Evolutionary conservation across 2,113 vertebrate species (phyloP).

Genomic region (Xyliphius kryptos): DNA sequence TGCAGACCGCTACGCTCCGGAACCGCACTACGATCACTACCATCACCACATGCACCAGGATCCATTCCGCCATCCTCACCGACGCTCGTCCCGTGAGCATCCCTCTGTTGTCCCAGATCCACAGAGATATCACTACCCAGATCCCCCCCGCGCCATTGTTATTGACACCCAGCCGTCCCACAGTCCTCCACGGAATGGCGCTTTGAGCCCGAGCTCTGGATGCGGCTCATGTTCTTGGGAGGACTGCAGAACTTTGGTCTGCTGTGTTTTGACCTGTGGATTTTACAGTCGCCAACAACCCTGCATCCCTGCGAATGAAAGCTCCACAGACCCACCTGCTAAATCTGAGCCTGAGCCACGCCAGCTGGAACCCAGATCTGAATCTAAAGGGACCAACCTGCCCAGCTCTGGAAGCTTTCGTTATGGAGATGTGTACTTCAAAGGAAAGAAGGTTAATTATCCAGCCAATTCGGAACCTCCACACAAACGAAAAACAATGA

Average conservation of each 20-base stretch:
- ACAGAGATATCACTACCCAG: slow-evolving; percentile 41
- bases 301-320: slow-evolving; percentile 73
- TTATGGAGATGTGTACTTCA: slow-evolving; percentile 85
- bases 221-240: slow-evolving; percentile 78
- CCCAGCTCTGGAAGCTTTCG: slow-evolving; percentile 78
- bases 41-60: slow-evolving; percentile 10
- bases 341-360: slow-evolving; percentile 54
- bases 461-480: slow-evolving; percentile 8
- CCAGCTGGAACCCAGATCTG: slow-evolving; percentile 59
- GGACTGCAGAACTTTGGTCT: slow-evolving; percentile 60
- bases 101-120: too few relatives aligned
- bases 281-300: slow-evolving; percentile 71
- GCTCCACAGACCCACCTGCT: slow-evolving; percentile 69
- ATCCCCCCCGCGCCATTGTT: slow-evolving; percentile 45
- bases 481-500: slow-evolving; percentile 60
- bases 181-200: slow-evolving; percentile 60
- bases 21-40: background rate
- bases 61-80: slow-evolving; percentile 32
- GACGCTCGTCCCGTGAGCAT: slow-evolving; percentile 51
- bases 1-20: slow-evolving; percentile 27
- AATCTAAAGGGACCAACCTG: slow-evolving; percentile 48
- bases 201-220: slow-evolving; percentile 73
- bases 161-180: slow-evolving; percentile 55
- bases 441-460: slow-evolving; percentile 77
- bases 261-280: slow-evolving; percentile 74